phyloP scores from a whole-genome alignment of 2,888 invertebrate species.

The Drosophila nr. fundita region DNA sequence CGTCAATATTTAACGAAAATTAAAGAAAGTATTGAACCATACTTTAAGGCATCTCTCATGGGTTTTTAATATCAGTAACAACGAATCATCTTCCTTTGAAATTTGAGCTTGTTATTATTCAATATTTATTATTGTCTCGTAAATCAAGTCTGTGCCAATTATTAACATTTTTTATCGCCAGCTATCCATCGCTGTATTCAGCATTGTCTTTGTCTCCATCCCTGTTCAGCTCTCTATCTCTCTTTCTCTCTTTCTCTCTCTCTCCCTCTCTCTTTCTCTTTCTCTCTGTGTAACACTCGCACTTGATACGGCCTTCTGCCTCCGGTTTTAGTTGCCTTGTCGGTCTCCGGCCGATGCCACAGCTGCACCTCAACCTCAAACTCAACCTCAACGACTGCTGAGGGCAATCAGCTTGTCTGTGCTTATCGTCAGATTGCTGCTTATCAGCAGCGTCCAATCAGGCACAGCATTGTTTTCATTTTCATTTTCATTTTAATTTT shows the following conservation, averaged over 20 bases:
- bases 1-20: neutral
- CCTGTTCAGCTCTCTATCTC: neutral
- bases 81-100: neutral
- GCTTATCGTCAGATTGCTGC: slow-evolving; percentile 54
- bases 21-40: neutral
- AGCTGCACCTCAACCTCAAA: neutral
- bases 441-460: slow-evolving; percentile 67
- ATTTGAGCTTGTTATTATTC: slow-evolving; percentile 7
- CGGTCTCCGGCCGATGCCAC: slow-evolving; percentile 13
- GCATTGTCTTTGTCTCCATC: neutral
- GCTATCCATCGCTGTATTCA: slow-evolving; percentile 54
- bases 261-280: neutral
- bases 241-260: slow-evolving; percentile 3
- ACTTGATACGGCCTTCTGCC: slow-evolving; percentile 21
- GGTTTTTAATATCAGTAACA: neutral
- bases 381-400: neutral
- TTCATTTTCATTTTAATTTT: slow-evolving; percentile 45
- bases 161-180: slow-evolving; percentile 64
- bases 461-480: slow-evolving; percentile 66
- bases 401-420: slow-evolving; percentile 47
- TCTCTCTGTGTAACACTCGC: neutral
- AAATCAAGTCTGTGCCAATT: slow-evolving; percentile 58
- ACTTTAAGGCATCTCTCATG: neutral
- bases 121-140: slow-evolving; percentile 16
- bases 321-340: slow-evolving; percentile 54